A percentile compares a stretch with the other conserved stretches of the same genome.
Conservation (phyloP, 2,888 invertebrate genomes). For the Petrolisthes manimaculis region DNA sequence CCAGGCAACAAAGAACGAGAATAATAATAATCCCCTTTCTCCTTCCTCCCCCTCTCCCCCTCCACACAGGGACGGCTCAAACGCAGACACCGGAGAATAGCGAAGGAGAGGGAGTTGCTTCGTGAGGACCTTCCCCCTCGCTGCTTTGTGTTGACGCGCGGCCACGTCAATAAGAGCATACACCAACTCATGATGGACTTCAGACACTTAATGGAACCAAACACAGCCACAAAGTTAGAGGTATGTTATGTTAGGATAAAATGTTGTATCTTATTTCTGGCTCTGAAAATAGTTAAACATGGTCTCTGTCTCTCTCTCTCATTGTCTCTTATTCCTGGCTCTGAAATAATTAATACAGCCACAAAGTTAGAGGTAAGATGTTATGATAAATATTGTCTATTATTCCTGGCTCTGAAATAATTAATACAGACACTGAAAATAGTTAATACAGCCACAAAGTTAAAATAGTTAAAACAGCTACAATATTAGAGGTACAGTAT, state of each 20-base stretch:
- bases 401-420: too few species aligned
- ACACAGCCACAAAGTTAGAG: conserved; percentile 90
- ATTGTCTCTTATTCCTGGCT: too few species aligned
- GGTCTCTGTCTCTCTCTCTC: too few species aligned
- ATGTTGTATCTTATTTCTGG: too few species aligned
- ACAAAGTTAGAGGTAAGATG: conserved; percentile 76
- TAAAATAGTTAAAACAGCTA: conserved; percentile 71
- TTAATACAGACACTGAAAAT: too few species aligned
- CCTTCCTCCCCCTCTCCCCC: too few species aligned
- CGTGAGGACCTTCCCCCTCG: conserved; percentile 80
- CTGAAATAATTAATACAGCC: too few species aligned
- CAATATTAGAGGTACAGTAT: too few species aligned
- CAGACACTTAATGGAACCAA: conserved; percentile 95
- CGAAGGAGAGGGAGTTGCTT: background rate
- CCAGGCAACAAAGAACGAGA: too few species aligned
- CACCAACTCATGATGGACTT: conserved; percentile 88
- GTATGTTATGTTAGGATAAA: conserved; percentile 71
- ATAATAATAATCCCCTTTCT: too few species aligned
- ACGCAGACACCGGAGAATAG: background rate
- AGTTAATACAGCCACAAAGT: too few species aligned
- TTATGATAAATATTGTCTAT: too few species aligned
- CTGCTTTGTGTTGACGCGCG: conserved; percentile 95
- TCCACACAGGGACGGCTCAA: conserved; percentile 33
- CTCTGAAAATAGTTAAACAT: background rate
- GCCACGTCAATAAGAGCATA: conserved; percentile 87